Base-by-base conservation (phyloP, 2,797 vertebrate species). In the Rhincodon typus region DNA sequence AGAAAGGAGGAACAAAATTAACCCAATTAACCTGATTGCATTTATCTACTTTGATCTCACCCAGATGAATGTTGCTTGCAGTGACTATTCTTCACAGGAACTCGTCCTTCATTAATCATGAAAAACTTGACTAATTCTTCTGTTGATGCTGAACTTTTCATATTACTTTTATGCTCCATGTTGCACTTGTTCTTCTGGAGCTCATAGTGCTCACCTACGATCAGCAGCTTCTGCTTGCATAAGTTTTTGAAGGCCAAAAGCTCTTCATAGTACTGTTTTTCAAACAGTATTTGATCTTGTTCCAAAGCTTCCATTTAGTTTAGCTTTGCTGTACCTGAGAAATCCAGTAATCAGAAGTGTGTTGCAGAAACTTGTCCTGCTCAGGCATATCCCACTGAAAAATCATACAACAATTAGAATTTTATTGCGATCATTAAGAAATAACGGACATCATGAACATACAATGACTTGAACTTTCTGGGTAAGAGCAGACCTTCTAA, bases 131-230 rank as follows among this genome's bases (percentile, higher is more conserved):
- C 97, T 0, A 96, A 88, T 67, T 97, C 96, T 88, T 97, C 97
- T 34, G 96, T 96, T 66, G 96, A 96, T 93, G 96, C 96, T 10
- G 96, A 96, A 19, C 95, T 38, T 87, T 74, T 95, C 15, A 96
- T 95, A 53, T 96, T 96, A 95, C 93, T 97, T 95, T 96, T 96
- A 82, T 98, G 97, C 96, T 97, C 96, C 88, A 97, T 90, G 79
- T 98, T 97, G 96, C 97, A 97, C 95, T 96, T 97, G 70, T 97
- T 97, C 67, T 98, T 97, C 77, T 97, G 97, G 88, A 97, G 96
- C 94, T 66, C 96, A 95, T 97, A 97, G 21, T 96, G 96, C n/a
- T 84, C 96, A 74, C 96, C 96, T 82, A 97, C 96, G 96, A 98
- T 97, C 96, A 98, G 96, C 38, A 98, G 97, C 96, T 97, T 97